phyloP scores from a whole-genome alignment of 2,797 vertebrate genomes.

The Malacoctenus gilli region DNA sequence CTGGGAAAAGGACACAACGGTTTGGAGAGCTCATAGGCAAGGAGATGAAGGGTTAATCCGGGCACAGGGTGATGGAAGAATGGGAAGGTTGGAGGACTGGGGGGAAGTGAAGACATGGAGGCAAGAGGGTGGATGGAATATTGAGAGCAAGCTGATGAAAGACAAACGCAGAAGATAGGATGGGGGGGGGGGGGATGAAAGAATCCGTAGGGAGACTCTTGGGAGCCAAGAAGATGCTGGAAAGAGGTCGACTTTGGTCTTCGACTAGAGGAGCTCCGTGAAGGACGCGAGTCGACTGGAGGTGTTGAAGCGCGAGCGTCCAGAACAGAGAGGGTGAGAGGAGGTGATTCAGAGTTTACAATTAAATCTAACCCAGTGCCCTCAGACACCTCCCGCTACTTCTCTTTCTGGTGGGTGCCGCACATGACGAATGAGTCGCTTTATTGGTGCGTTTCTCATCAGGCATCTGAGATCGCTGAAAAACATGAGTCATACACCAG shows the following conservation, averaged over 20 bases:
- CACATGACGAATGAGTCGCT: conserved; percentile 50
- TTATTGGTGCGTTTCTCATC: conserved; percentile 51
- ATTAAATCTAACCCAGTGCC: conserved; percentile 20
- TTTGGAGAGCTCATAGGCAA: conserved; percentile 8
- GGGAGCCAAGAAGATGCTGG: conserved; percentile 32
- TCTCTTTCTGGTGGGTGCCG: conserved; percentile 22
- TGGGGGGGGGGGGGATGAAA: conserved; percentile 50
- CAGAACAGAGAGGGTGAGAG: conserved; percentile 3
- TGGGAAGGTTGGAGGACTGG: conserved; percentile 20
- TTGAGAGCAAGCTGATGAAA: conserved; percentile 53
- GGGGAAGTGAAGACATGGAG: conserved; percentile 18
- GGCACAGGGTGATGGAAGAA: conserved; percentile 8
- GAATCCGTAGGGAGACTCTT: conserved; percentile 38
- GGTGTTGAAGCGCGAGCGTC: background rate
- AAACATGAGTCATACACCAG: conserved; percentile 73
- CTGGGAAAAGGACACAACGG: background rate
- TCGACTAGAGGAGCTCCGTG: conserved; percentile 7
- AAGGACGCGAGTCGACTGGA: conserved; percentile 1
- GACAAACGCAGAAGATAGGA: conserved; percentile 31
- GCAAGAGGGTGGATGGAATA: conserved; percentile 33
- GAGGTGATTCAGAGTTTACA: conserved; percentile 6
- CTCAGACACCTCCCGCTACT: conserved; percentile 15
- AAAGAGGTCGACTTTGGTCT: conserved; percentile 29
- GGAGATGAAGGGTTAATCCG: conserved; percentile 11
- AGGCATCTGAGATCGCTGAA: conserved; percentile 38